Base-by-base conservation (phyloP, 2,888 invertebrate species). In the Drosophila koepferae region DNA sequence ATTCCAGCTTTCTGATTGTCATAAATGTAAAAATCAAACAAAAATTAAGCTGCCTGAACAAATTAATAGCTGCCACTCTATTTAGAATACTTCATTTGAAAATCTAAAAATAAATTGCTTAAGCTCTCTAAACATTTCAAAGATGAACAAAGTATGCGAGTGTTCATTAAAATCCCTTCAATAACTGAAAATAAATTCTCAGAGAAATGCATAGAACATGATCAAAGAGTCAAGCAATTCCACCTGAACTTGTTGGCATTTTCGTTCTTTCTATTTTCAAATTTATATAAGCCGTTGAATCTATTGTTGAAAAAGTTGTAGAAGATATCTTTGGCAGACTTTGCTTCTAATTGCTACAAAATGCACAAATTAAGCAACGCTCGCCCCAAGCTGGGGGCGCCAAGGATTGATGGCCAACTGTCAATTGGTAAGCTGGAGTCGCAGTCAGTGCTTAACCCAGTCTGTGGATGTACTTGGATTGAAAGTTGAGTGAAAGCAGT, bases 401-500 rank as follows among this genome's bases (percentile, higher is more conserved):
- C 34, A 36, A 66, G 80, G 73, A 85, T 86, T 85, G 85, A 86
- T 85, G 86, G 82, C 73, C 60, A 74, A 75, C 86, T 84, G 85
- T 86, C 85, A 85, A 86, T 85, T 65, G 87, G 78, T 83, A 76
- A 85, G 87, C 85, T 70, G 69, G 63, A 78, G 78, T 75, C 75
- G 63, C 72, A 58, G 74, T 69, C 72, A 82, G 82, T 82, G 86
- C 78, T 76, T 82, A 76, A 83, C 83, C 82, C 86, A 75, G 83
- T 86, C 83, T 74, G 67, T 82, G 63, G 78, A 78, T 68, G 75
- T 72, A 75, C 78, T 78, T 61, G 62, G 78, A 78, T 78, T 77
- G 78, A 77, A 74, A 77, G 70, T 77, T 80, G 71, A 55, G 55
- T 55, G 41, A 54, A 55, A 55, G 63, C 64, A 61, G 43, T 34